Base-by-base conservation (phyloP, 2,888 invertebrate species). In the Pammene aurita region DNA sequence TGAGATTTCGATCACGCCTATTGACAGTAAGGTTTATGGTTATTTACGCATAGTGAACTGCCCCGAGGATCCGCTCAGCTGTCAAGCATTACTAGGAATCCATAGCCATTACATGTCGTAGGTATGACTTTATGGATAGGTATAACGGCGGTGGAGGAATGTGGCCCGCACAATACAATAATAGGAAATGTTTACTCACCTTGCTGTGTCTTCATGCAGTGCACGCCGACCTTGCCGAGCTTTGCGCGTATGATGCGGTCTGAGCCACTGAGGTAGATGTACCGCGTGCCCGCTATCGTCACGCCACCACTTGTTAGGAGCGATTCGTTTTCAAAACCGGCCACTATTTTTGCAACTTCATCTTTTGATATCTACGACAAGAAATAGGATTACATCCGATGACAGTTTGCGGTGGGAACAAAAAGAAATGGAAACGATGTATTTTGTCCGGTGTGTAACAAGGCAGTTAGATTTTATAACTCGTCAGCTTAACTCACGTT, bases 121-220 rank as follows among this genome's bases (percentile, higher is more conserved):
- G 26, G 26, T 26, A 26, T 4, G 26, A 26, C 26, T 26, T 26
- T 26, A 26, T 26, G 26, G 26, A 26, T 26, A 26, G 26, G 26
- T 14, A 44, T 10, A 10, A 44, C 9, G 46, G 14, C 52, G 26
- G 13, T 34, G 34, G 14, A 34, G 42, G 26, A 7, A 48, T 35
- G 35, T n/a, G 54, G 11, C n/a, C 16, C 7, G 42, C 42, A 0
- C 42, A 11, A 10, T 44, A 48, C 16, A 48, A 16, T 60, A 60
- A 35, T 7, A 48, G 60, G 48, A 16, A n/a, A 38, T 52, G 46
- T 44, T 70, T 56, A 78, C 92, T 91, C 90, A 96, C 96, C 96
- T 95, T 98, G 97, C 93, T 95, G 95, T 92, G 98, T 98, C 94
- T 97, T 98, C 97, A 98, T 97, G 96, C 97, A 97, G 90, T 98